phyloP scores from a whole-genome alignment of 2,888 invertebrate species.

The Folsomia manolachei region DNA sequence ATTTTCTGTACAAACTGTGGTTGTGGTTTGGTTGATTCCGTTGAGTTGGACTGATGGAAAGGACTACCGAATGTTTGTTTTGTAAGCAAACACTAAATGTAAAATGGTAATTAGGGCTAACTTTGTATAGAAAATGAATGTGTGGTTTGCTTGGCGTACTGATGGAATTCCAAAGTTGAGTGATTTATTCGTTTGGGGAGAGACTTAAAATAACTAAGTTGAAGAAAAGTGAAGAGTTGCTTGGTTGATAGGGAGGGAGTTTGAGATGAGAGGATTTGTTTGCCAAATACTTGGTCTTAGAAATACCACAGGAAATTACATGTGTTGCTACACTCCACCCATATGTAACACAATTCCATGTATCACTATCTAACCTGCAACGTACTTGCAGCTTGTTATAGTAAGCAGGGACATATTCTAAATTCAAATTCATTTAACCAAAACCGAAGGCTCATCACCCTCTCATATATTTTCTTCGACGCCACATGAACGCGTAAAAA shows the following conservation, averaged over 20 bases:
- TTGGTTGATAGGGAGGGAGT: background rate
- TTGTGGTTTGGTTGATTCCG: background rate
- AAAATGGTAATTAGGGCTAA: slow-evolving; percentile 48
- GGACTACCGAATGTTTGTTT: slow-evolving; percentile 14
- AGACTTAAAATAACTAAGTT: slow-evolving; percentile 49
- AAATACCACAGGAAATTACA: slow-evolving; percentile 43
- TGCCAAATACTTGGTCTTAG: slow-evolving; percentile 42
- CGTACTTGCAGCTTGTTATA: no score
- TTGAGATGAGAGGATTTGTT: slow-evolving; percentile 28
- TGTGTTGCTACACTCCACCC: slow-evolving; percentile 41
- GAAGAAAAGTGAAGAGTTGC: slow-evolving; percentile 18
- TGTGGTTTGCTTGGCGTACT: slow-evolving; percentile 40
- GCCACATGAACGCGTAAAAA: background rate
- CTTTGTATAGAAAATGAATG: slow-evolving; percentile 41
- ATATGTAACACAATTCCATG: slow-evolving; percentile 43
- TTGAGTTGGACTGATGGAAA: background rate
- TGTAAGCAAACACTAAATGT: slow-evolving; percentile 42
- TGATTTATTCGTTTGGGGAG: slow-evolving; percentile 45
- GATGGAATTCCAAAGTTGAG: slow-evolving; percentile 49
- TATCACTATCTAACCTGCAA: no score
- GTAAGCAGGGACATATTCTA: background rate
- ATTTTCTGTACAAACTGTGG: no score
- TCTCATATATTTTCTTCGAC: slow-evolving; percentile 8
- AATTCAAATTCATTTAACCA: no score
- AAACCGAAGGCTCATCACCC: slow-evolving; percentile 17